Percentiles rank a stretch among this genome's conserved stretches.
Evolutionary conservation across 1,140 invertebrate genomes (phyloP).

Genomic region (Dysdera silvatica): DNA sequence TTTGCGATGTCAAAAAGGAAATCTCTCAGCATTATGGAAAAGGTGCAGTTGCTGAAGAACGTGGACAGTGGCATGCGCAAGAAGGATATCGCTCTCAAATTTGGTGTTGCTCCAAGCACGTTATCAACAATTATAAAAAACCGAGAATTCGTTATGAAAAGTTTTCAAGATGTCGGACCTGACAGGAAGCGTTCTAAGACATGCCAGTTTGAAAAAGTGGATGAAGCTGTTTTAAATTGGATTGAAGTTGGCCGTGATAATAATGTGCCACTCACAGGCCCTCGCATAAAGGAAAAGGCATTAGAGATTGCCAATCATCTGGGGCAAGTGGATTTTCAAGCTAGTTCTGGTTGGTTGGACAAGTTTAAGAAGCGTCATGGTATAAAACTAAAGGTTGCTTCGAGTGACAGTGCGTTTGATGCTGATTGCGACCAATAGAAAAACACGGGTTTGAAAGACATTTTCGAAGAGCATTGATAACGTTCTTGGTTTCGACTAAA

Average conservation of each 20-base stretch:
- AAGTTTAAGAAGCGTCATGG: constrained; percentile 33
- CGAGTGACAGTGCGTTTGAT: too few relatives aligned
- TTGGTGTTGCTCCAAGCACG: background rate
- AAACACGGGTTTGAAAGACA: too few relatives aligned
- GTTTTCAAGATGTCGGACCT: background rate
- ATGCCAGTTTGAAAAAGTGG: background rate
- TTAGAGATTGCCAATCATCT: constrained; percentile 33
- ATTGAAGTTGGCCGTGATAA: background rate
- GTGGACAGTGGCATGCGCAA: constrained; percentile 1
- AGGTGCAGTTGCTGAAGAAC: background rate
- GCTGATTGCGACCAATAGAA: too few relatives aligned
- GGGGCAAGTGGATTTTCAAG: constrained; percentile 32
- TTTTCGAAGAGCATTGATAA: too few relatives aligned
- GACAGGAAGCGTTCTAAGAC: constrained; percentile 3
- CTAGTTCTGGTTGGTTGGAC: constrained; percentile 36
- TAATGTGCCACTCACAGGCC: constrained; percentile 17
- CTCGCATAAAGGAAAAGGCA: constrained; percentile 33
- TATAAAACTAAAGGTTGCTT: background rate
- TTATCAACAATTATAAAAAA: constrained; percentile 10
- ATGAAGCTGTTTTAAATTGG: constrained; percentile 5
- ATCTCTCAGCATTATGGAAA: background rate
- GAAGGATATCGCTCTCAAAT: background rate
- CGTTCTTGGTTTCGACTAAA: too few relatives aligned
- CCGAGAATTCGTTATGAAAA: constrained; percentile 1
- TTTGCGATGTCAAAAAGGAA: constrained; percentile 7